phyloP scores from a whole-genome alignment of 1,140 invertebrate species.

The Anastatus disparis region DNA sequence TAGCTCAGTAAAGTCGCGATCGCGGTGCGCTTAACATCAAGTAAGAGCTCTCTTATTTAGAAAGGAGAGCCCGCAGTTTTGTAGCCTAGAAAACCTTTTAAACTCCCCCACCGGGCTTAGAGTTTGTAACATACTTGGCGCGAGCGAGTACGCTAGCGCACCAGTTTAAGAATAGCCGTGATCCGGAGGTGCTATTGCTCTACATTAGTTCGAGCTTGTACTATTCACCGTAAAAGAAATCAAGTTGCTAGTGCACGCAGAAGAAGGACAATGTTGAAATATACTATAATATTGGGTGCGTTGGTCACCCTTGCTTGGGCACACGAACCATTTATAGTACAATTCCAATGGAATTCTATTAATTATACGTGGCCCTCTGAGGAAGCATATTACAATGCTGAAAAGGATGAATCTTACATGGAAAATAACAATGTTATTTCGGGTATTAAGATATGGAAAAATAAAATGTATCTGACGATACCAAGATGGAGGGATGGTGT shows the following conservation, averaged over 20 bases:
- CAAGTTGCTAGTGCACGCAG: neutral
- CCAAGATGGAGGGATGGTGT: slow-evolving; percentile 74
- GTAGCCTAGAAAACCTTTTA: too few species aligned
- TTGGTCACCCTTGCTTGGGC: slow-evolving; percentile 50
- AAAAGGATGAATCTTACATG: slow-evolving; percentile 67
- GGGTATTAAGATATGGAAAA: slow-evolving; percentile 73
- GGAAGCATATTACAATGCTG: slow-evolving; percentile 60
- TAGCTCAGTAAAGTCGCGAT: slow-evolving; percentile 7
- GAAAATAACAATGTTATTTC: slow-evolving; percentile 72
- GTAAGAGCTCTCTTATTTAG: neutral
- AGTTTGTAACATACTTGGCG: neutral
- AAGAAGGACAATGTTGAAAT: neutral
- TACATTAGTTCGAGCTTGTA: too few species aligned
- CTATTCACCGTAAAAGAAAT: too few species aligned
- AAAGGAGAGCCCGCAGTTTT: neutral
- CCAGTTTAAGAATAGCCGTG: too few species aligned
- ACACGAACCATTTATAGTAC: slow-evolving; percentile 60
- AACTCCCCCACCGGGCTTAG: neutral
- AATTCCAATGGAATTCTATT: slow-evolving; percentile 63
- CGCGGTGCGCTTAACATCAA: neutral
- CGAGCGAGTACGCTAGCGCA: neutral
- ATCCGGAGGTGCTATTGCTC: too few species aligned
- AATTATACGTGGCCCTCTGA: slow-evolving; percentile 60
- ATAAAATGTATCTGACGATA: slow-evolving; percentile 72
- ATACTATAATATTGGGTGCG: slow-evolving; percentile 21